These are phyloP conservation scores for Cichladusa arquata DNA, from an alignment of 2,113 vertebrate species.

Conservation along the genomic window DNA sequence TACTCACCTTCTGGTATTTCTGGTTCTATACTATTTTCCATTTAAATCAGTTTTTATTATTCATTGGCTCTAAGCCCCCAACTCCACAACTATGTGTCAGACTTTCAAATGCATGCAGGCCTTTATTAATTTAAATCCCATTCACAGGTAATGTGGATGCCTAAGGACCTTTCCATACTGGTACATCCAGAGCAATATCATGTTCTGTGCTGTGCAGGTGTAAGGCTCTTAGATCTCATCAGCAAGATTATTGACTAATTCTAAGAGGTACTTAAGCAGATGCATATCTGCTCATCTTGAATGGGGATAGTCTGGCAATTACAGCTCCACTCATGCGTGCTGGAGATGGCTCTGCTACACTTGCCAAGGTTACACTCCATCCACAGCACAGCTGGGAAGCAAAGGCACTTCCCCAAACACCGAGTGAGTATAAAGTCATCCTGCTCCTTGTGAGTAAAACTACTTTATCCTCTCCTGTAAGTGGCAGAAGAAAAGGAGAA, in stretches of 20 bases:
- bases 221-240: constrained; percentile 61
- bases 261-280: constrained; percentile 59
- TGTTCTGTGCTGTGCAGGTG: constrained; percentile 47
- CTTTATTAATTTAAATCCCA: constrained; percentile 35
- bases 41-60: constrained; percentile 46
- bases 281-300: constrained; percentile 13
- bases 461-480: neutral
- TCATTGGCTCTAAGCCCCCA: constrained; percentile 39
- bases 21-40: constrained; percentile 31
- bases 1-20: constrained; percentile 50
- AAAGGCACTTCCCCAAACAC: constrained; percentile 17
- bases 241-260: constrained; percentile 53
- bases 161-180: constrained; percentile 53
- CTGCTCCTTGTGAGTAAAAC: neutral
- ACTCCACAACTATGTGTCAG: neutral
- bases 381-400: constrained; percentile 27
- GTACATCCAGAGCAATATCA: constrained; percentile 50
- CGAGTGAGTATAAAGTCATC: neutral
- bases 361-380: constrained; percentile 38
- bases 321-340: constrained; percentile 16
- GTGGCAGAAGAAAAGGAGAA: neutral
- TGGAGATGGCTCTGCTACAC: constrained; percentile 28
- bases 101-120: neutral
- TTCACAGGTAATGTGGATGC: neutral
- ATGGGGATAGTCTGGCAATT: constrained; percentile 45